phyloP scores from a whole-genome alignment of 2,888 invertebrate species.

The Erynnis tages region DNA sequence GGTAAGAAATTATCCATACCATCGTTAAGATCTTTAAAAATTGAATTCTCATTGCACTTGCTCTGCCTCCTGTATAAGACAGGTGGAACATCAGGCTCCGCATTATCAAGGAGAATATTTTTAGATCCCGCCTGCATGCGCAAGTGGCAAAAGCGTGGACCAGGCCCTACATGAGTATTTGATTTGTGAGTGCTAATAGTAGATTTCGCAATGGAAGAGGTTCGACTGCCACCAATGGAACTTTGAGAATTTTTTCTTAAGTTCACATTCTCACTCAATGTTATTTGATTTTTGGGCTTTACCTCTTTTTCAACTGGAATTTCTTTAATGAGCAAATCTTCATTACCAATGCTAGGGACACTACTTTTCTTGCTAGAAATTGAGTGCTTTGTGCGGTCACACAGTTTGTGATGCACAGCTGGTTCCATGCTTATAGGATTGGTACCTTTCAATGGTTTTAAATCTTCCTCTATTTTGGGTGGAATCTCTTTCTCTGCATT shows the following conservation, averaged over 20 bases:
- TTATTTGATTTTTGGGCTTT: conserved; percentile 50
- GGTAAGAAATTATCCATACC: conserved; percentile 65
- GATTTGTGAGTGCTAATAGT: conserved; percentile 77
- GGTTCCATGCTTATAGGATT: conserved; percentile 64
- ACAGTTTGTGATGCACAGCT: conserved; percentile 82
- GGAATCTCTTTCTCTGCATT: conserved; percentile 42
- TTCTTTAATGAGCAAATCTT: conserved; percentile 62
- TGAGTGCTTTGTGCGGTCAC: conserved; percentile 76
- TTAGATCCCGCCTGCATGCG: conserved; percentile 89
- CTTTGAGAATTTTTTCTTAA: conserved; percentile 67
- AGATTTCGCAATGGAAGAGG: conserved; percentile 74
- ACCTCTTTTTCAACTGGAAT: conserved; percentile 47
- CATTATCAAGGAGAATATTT: conserved; percentile 90
- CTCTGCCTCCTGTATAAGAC: conserved; percentile 86
- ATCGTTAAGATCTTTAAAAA: conserved; percentile 71
- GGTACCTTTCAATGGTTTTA: conserved; percentile 50
- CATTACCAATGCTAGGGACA: conserved; percentile 56
- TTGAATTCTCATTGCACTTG: conserved; percentile 69
- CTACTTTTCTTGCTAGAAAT: conserved; percentile 72
- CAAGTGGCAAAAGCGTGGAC: conserved; percentile 89
- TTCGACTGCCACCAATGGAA: conserved; percentile 71
- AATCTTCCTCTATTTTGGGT: conserved; percentile 47
- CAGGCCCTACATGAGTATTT: conserved; percentile 77
- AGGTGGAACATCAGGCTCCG: conserved; percentile 86
- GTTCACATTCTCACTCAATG: conserved; percentile 47